Conservation (phyloP, 2,797 vertebrate genomes). For the Darevskia mixta region DNA sequence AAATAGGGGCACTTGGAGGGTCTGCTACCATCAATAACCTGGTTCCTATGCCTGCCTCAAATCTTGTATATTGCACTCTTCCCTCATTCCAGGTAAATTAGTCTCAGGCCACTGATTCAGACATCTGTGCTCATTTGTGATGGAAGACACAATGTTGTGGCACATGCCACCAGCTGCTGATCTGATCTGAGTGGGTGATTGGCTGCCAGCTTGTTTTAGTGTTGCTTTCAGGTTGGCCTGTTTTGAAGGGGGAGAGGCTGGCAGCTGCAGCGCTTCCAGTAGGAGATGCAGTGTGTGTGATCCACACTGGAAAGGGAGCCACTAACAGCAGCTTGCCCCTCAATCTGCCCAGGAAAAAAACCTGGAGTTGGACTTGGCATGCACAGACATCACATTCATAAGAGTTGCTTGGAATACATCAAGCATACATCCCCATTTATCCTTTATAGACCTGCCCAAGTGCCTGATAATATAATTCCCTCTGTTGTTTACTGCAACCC, state of each 20-base stretch:
- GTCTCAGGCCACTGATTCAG: not conserved
- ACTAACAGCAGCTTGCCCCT: not conserved
- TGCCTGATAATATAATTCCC: not conserved
- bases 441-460: not conserved
- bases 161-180: too few relatives aligned
- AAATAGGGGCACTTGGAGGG: too few relatives aligned
- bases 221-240: too few relatives aligned
- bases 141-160: not conserved
- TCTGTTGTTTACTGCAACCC: too few relatives aligned
- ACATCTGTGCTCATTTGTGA: not conserved
- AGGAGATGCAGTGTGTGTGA: not conserved
- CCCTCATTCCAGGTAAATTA: not conserved
- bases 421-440: not conserved
- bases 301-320: too few relatives aligned
- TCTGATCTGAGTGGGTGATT: too few relatives aligned
- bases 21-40: not conserved
- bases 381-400: not conserved
- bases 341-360: not conserved
- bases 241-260: too few relatives aligned
- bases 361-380: not conserved
- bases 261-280: too few relatives aligned
- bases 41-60: not conserved
- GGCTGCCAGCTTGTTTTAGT: too few relatives aligned
- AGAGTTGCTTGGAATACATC: not conserved
- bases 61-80: not conserved